Evolutionary conservation across 2,888 invertebrate genomes (phyloP), one percentile per base, ranked within the genome.

Genomic region (Melanostoma mellinum): DNA sequence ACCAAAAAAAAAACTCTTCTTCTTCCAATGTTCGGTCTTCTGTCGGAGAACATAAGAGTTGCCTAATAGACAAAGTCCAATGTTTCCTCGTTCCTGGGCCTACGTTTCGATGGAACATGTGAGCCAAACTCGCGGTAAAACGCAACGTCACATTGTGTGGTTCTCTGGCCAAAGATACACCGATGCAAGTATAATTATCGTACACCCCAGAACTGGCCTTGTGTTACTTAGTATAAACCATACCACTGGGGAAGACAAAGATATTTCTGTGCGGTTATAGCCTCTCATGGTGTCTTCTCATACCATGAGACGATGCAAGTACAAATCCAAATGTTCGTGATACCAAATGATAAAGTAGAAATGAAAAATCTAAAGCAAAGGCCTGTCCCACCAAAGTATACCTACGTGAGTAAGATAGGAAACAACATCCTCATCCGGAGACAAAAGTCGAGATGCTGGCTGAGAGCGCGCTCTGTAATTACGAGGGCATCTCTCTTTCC

Each of bases 401-500:
- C 32, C n/a, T 58, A 53, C 40, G 60, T 61, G 61, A 68, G 61
- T 44, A 20, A 20, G 20, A 20, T 20, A 58, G 60, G 56, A 77
- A 65, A 69, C 81, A 69, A 78, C 81, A 73, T 73, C 73, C 78
- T 78, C 82, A 82, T 82, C 78, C 82, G 82, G 68, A 65, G 78
- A 82, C 68, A 82, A 73, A 73, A 78, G 56, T 77, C 81, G 10
- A 46, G 76, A 68, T 73, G 71, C 76, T 76, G 76, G 38, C 53
- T 52, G 35, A 6, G 36, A 46, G 52, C 73, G 82, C 78, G 82
- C 82, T 78, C 82, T 82, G 82, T 82, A 82, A 82, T 82, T 82
- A 82, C 40, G 44, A 44, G 53, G 46, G 50, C 72, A 67, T 46
- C 72, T 73, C 63, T 56, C 44, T 56, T 69, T 35, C 36, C 60